Evolutionary conservation across 2,113 vertebrate genomes (phyloP).

Genomic region (human): GRCh38 chr18:42402501-42403000

Average conservation of each 20-base stretch:
- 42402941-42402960: rapidly evolving
- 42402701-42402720: neutral
- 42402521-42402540: neutral
- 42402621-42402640: neutral
- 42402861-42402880: neutral
- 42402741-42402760: neutral
- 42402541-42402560: neutral
- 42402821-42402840: neutral
- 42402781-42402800: neutral
- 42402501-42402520: neutral
- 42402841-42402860: neutral
- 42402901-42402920: neutral
- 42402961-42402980: neutral
- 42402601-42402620: neutral
- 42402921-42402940: neutral
- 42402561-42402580: neutral
- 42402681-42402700: neutral
- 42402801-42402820: neutral
- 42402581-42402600: neutral
- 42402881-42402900: neutral
- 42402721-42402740: neutral
- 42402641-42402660: neutral
- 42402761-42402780: neutral
- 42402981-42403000: neutral
- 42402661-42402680: neutral